phyloP scores from a whole-genome alignment of 1,140 invertebrate species.

The Bombyx mandarina region DNA sequence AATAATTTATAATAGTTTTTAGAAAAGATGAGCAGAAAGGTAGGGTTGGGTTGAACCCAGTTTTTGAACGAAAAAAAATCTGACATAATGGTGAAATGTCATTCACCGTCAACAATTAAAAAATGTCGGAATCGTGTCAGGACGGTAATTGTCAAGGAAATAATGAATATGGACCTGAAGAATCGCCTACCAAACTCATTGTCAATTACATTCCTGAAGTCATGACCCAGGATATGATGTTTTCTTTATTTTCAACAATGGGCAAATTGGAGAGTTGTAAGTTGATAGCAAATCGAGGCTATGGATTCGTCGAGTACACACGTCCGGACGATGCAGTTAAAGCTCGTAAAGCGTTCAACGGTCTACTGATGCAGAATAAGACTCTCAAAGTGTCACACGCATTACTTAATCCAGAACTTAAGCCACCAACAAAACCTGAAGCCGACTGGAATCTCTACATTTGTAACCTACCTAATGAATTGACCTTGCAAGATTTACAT shows the following conservation, averaged over 20 bases:
- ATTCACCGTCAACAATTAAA: slow-evolving; percentile 70
- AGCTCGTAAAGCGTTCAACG: slow-evolving; percentile 68
- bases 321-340: slow-evolving; percentile 66
- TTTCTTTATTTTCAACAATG: slow-evolving; percentile 70
- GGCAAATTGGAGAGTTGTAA: slow-evolving; percentile 73
- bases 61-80: slow-evolving; percentile 41
- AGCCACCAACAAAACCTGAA: slow-evolving; percentile 67
- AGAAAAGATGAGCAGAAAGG: slow-evolving; percentile 2
- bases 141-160: slow-evolving; percentile 71
- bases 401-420: slow-evolving; percentile 65
- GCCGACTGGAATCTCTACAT: slow-evolving; percentile 71
- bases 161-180: slow-evolving; percentile 68
- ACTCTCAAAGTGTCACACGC: slow-evolving; percentile 70
- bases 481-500: slow-evolving; percentile 70
- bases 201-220: slow-evolving; percentile 72
- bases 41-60: not conserved
- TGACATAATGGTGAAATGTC: slow-evolving; percentile 58
- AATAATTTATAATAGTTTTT: too few species aligned
- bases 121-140: slow-evolving; percentile 73
- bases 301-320: slow-evolving; percentile 71
- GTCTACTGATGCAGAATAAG: slow-evolving; percentile 70
- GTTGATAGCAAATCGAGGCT: slow-evolving; percentile 71
- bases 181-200: slow-evolving; percentile 72
- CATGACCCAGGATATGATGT: slow-evolving; percentile 72
- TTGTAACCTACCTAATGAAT: slow-evolving; percentile 70